Evolutionary conservation across 2,888 invertebrate genomes (phyloP).

Genomic region (Ecdyonurus torrentis): DNA sequence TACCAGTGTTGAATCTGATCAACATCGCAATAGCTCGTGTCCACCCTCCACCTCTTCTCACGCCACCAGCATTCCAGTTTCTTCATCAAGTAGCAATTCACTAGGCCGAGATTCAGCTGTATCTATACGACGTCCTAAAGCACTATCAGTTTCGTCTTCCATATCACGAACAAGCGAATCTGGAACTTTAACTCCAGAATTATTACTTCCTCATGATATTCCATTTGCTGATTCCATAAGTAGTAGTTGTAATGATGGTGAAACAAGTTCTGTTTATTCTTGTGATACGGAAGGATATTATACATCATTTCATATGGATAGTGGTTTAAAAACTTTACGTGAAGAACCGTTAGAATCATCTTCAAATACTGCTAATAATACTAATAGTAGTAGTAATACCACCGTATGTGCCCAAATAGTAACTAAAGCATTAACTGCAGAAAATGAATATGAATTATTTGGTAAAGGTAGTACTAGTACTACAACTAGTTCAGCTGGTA

Average conservation of each 20-base stretch:
- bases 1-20: conserved; percentile 71
- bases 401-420: conserved; percentile 45
- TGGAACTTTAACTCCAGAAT: conserved; percentile 68
- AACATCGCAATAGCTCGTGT: conserved; percentile 19
- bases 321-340: conserved; percentile 71
- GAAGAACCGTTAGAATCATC: conserved; percentile 45
- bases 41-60: conserved; percentile 3
- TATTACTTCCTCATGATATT: conserved; percentile 43
- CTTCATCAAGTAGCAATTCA: neutral
- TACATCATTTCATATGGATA: conserved; percentile 94
- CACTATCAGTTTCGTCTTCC: neutral
- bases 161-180: neutral
- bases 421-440: conserved; percentile 53
- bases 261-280: conserved; percentile 82
- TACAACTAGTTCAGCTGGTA: conserved; percentile 78
- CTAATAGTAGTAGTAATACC: conserved; percentile 15
- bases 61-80: neutral
- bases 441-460: conserved; percentile 79
- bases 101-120: neutral
- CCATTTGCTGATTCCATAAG: conserved; percentile 29
- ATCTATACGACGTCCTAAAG: neutral
- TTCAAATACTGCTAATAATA: conserved; percentile 31
- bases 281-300: conserved; percentile 96
- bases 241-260: conserved; percentile 39
- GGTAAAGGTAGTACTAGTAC: conserved; percentile 85